These are phyloP conservation scores for Porphyrio hochstetteri DNA, from an alignment of 2,113 vertebrate species.

Conservation along the genomic window DNA sequence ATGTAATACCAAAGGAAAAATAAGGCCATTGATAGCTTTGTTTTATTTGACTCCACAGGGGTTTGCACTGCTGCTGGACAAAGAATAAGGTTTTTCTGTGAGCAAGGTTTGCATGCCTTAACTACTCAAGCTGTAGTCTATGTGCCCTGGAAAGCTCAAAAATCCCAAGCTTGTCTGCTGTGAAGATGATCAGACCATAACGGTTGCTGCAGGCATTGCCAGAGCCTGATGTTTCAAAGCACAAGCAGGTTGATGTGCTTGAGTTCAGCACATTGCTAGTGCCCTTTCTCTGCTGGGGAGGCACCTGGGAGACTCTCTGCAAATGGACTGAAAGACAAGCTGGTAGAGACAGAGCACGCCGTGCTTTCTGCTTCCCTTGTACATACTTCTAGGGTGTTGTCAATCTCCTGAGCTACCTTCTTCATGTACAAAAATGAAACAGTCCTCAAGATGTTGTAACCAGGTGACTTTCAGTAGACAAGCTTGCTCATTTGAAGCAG, in stretches of 20 bases:
- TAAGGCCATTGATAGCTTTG: not conserved
- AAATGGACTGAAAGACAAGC: not conserved
- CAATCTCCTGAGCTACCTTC: not conserved
- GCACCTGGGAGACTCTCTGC: not conserved
- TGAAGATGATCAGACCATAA: not conserved
- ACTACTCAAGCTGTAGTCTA: not conserved
- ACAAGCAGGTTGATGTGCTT: not conserved
- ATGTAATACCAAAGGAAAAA: not conserved
- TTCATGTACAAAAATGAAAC: not conserved
- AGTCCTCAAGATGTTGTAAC: not conserved
- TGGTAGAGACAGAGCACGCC: not conserved
- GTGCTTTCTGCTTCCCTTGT: not conserved
- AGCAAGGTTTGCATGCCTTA: not conserved
- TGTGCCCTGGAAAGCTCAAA: not conserved
- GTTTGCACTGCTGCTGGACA: not conserved
- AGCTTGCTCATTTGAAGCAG: not conserved
- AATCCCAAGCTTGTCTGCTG: not conserved
- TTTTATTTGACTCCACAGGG: not conserved
- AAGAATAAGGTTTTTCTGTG: not conserved
- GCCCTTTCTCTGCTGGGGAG: not conserved
- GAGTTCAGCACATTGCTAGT: accelerated
- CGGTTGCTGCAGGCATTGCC: not conserved
- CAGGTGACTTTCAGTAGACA: not conserved
- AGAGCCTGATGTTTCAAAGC: not conserved
- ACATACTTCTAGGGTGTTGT: not conserved